These are phyloP conservation scores for Dendrolimus kikuchii DNA, from an alignment of 1,140 invertebrate species.

Conservation along the genomic window DNA sequence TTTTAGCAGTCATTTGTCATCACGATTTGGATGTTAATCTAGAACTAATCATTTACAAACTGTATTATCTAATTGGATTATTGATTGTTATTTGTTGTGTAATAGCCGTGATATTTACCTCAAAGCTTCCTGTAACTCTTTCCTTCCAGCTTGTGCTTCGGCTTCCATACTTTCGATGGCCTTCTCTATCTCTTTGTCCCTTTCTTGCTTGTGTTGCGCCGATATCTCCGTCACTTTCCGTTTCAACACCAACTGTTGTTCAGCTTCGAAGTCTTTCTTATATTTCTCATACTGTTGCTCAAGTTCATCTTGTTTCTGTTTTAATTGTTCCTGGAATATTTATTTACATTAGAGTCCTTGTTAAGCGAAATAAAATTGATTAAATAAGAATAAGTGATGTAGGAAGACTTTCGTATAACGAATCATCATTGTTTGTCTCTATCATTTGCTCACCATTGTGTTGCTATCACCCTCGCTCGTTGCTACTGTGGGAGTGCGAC, in stretches of 20 bases:
- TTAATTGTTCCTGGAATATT: constrained; percentile 39
- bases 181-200: constrained; percentile 67
- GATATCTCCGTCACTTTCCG: constrained; percentile 61
- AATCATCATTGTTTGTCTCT: no score
- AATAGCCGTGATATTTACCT: constrained; percentile 28
- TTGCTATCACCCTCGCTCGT: no score
- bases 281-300: constrained; percentile 48
- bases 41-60: no score
- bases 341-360: no score
- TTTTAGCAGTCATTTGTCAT: no score
- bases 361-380: no score
- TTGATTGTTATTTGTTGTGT: not conserved
- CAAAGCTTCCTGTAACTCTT: constrained; percentile 62
- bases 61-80: not conserved
- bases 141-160: constrained; percentile 59
- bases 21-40: no score
- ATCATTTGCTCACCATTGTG: no score
- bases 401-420: no score
- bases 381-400: no score
- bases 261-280: constrained; percentile 53
- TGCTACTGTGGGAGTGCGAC: no score
- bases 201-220: constrained; percentile 52
- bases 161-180: constrained; percentile 68
- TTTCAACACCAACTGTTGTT: constrained; percentile 51
- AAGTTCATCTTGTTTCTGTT: constrained; percentile 42